A percentile compares a stretch with the other conserved stretches of the same genome.
Conservation (phyloP, 2,797 vertebrate species). For the Pelodytes ibericus region DNA sequence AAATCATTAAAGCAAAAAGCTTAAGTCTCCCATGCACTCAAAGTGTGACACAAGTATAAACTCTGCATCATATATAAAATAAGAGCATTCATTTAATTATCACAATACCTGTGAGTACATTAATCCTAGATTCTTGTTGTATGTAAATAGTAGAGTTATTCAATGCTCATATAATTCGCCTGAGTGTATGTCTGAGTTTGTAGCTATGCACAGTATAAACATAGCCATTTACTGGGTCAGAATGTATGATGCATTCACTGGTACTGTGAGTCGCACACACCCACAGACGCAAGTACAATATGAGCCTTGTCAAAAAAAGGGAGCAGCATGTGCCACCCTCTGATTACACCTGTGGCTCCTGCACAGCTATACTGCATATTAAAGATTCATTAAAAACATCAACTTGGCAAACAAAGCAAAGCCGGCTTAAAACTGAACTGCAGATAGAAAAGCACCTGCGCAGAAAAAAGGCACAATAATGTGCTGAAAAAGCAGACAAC, state of each 20-base stretch:
- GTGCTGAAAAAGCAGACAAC: too few species aligned
- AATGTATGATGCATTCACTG: background rate
- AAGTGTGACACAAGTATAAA: too few species aligned
- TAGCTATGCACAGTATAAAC: too few species aligned
- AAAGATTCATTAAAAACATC: constrained; percentile 20
- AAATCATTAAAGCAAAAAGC: too few species aligned
- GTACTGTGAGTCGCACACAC: constrained; percentile 1
- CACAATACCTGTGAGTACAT: too few species aligned
- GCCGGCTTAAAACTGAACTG: background rate
- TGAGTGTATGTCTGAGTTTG: too few species aligned
- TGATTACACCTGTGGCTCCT: background rate
- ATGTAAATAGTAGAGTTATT: too few species aligned
- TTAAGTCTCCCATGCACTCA: too few species aligned
- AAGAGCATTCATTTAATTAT: too few species aligned
- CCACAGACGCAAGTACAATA: constrained; percentile 20
- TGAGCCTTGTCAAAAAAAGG: constrained; percentile 33
- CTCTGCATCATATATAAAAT: too few species aligned
- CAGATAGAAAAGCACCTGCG: background rate
- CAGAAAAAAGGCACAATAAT: too few species aligned
- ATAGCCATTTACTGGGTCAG: background rate
- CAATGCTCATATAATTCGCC: background rate
- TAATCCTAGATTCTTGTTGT: too few species aligned
- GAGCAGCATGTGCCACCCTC: constrained; percentile 16
- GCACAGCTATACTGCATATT: constrained; percentile 1
- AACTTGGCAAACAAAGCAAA: background rate